Evolutionary conservation across 2,888 invertebrate species (phyloP), one percentile per base, ranked within the genome.

Genomic region (Rhingia campestris): DNA sequence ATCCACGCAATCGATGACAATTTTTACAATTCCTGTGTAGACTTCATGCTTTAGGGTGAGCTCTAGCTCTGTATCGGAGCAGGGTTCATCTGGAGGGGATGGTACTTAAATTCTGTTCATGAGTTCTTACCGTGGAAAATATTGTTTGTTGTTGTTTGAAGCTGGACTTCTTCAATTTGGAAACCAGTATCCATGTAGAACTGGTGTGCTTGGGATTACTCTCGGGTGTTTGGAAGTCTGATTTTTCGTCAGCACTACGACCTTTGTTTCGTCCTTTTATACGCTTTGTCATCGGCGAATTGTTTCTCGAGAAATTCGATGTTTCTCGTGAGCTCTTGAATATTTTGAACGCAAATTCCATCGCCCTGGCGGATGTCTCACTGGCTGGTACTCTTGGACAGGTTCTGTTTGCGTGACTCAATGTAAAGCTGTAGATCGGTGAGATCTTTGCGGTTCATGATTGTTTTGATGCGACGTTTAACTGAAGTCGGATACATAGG

Each of bases 1-100:
- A 74, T 90, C 90, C 41, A 91, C 90, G 51, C 91, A 91, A n/a
- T 91, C 91, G 4, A 91, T 88, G 2, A 91, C 88, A 6, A 91
- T 90, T 61, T 91, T 90, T 0, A 91, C 91, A 22, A 91, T 89
- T 0, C 89, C 90, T 43, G 88, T 89, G 54, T 89, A 89, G 39
- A 88, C 84, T 10, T 91, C 91, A 81, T 91, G 90, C 86, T 91
- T 91, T 0, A 90, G 80, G 0, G 91, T 90, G 85, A 89, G 82
- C 86, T 91, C 91, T 77, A 91, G 87, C 81, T 91, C 91, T 32
- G 91, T 91, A 39, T 91, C 90, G 63, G 91, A 91, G 82, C 91
- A 91, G 70, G 90, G 90, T 81, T 91, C 91, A 77, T 91, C 91
- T 87, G 87, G 5, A n/a, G n/a, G n/a, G n/a, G n/a, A n/a, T n/a